phyloP scores from a whole-genome alignment of 2,113 vertebrate genomes.

The Rutilus rutilus region DNA sequence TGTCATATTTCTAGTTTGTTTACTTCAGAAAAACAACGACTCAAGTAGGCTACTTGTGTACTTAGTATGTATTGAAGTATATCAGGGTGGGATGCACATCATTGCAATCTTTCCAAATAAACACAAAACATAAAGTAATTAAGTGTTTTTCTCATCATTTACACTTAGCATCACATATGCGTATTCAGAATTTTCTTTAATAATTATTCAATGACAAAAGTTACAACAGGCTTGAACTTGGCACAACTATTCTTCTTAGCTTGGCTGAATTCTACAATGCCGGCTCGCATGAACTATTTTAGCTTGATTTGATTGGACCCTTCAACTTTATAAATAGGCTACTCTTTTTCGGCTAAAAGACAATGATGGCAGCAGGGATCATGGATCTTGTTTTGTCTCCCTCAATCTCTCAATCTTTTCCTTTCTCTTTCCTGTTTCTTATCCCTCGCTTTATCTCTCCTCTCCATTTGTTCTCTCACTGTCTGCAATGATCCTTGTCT shows the following conservation, averaged over 20 bases:
- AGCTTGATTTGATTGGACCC: not conserved
- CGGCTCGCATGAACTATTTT: not conserved
- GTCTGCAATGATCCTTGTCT: not conserved
- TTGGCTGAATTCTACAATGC: not conserved
- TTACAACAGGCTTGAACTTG: not conserved
- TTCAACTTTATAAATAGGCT: not conserved
- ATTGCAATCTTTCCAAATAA: too few species aligned
- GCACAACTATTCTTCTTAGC: not conserved
- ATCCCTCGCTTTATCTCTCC: not conserved
- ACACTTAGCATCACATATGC: too few species aligned
- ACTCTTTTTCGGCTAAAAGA: not conserved
- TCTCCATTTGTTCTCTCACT: constrained; percentile 10
- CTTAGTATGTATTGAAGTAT: too few species aligned
- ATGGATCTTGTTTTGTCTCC: not conserved
- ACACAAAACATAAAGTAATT: too few species aligned
- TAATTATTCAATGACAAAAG: too few species aligned
- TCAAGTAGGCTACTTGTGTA: too few species aligned
- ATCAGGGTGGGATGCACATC: too few species aligned
- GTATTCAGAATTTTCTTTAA: too few species aligned
- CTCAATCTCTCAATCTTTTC: not conserved
- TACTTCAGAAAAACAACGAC: too few species aligned
- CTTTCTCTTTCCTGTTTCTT: not conserved
- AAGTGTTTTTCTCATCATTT: too few species aligned
- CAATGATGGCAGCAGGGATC: not conserved
- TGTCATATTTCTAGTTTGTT: too few species aligned